A percentile compares a stretch with the other conserved stretches of the same genome.
phyloP scores from a whole-genome alignment of 1,140 invertebrate genomes.

The Calephelis virginiensis region DNA sequence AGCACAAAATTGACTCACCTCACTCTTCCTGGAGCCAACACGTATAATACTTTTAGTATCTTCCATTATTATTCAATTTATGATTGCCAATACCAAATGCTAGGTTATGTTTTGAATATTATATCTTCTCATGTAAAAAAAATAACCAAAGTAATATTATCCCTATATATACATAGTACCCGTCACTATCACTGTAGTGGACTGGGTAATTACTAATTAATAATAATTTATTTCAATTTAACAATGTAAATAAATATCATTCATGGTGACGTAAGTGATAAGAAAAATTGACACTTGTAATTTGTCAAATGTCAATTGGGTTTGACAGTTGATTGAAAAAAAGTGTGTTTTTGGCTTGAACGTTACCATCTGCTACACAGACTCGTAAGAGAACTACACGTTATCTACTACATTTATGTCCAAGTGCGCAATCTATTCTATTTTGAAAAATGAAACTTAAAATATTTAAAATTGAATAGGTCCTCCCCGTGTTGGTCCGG shows the following conservation, averaged over 20 bases:
- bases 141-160: conserved; percentile 12
- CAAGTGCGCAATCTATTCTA: too few species aligned
- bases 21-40: conserved; percentile 72
- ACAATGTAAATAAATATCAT: conserved; percentile 19
- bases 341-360: too few species aligned
- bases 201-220: conserved; percentile 42
- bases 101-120: conserved; percentile 44
- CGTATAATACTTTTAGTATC: conserved; percentile 54
- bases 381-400: too few species aligned
- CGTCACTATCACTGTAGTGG: conserved; percentile 75
- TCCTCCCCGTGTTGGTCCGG: too few species aligned
- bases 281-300: background rate
- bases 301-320: too few species aligned
- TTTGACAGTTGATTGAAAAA: too few species aligned
- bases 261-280: conserved; percentile 5
- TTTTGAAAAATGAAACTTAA: too few species aligned
- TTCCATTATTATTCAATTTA: conserved; percentile 47
- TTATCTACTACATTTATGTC: too few species aligned
- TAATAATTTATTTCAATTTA: conserved; percentile 34
- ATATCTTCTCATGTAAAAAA: background rate
- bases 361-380: too few species aligned
- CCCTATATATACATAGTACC: conserved; percentile 28
- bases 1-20: conserved; percentile 40
- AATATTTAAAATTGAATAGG: too few species aligned
- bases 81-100: conserved; percentile 8